Percentiles rank a stretch among this genome's conserved stretches.
Conservation (phyloP, 2,888 invertebrate genomes). For the Heliconius hortense region DNA sequence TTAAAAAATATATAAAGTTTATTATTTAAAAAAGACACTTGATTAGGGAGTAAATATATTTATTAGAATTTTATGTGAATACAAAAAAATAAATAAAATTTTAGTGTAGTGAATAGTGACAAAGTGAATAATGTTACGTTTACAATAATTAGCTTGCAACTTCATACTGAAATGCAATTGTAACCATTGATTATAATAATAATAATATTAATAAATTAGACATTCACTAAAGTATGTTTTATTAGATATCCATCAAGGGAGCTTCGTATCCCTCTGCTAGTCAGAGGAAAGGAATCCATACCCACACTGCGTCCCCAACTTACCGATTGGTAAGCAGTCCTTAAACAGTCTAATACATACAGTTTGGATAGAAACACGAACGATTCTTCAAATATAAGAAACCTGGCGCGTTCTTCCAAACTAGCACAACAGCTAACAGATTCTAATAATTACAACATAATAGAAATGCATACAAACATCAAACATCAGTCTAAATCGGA, state of each 20-base stretch:
- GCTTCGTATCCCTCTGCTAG: slow-evolving; percentile 78
- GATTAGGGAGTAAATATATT: slow-evolving; percentile 59
- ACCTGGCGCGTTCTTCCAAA: slow-evolving; percentile 33
- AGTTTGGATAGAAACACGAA: slow-evolving; percentile 25
- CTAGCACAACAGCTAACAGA: slow-evolving; percentile 38
- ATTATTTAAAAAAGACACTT: slow-evolving; percentile 39
- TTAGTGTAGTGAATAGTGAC: slow-evolving; percentile 48
- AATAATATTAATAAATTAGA: slow-evolving; percentile 32
- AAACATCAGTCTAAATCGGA: slow-evolving; percentile 36
- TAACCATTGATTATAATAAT: slow-evolving; percentile 34
- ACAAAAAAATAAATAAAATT: slow-evolving; percentile 71
- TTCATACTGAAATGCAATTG: slow-evolving; percentile 39
- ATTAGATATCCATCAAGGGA: slow-evolving; percentile 49
- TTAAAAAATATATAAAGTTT: slow-evolving; percentile 3
- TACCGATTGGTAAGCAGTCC: slow-evolving; percentile 34
- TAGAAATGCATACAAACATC: slow-evolving; percentile 34
- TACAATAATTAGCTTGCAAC: slow-evolving; percentile 40
- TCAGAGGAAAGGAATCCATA: slow-evolving; percentile 75
- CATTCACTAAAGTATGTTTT: slow-evolving; percentile 32
- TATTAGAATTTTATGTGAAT: slow-evolving; percentile 58
- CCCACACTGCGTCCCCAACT: slow-evolving; percentile 49
- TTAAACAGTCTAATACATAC: slow-evolving; percentile 27
- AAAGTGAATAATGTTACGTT: slow-evolving; percentile 36
- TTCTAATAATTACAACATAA: slow-evolving; percentile 21
- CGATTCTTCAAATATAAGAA: slow-evolving; percentile 31